Conservation (phyloP, 2,113 vertebrate species). For the Mugil cephalus region DNA sequence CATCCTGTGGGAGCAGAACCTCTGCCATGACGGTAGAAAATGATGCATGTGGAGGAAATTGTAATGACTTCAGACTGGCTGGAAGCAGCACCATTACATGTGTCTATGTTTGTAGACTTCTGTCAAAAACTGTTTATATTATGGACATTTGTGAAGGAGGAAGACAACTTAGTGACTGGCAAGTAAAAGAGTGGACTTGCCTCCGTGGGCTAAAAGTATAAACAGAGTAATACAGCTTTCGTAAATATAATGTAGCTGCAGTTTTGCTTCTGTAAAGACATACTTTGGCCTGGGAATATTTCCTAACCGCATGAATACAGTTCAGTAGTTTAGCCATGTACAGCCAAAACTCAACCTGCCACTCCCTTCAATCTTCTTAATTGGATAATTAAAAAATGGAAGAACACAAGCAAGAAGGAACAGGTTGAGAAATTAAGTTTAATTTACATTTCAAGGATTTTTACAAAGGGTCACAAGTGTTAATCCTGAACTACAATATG, state of each 20-base stretch:
- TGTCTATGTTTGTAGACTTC: conserved; percentile 16
- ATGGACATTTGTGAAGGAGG: background rate
- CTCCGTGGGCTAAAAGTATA: background rate
- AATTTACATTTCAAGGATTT: conserved; percentile 4
- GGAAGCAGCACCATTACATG: background rate
- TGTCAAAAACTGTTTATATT: conserved; percentile 1
- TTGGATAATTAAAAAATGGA: conserved; percentile 4
- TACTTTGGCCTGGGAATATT: conserved; percentile 1
- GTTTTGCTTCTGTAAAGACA: background rate
- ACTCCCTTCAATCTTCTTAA: background rate
- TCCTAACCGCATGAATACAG: conserved; percentile 2
- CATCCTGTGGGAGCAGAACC: too few relatives aligned
- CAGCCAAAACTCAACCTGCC: conserved; percentile 3
- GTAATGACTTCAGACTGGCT: background rate
- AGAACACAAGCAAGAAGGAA: conserved; percentile 34
- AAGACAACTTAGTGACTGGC: too few relatives aligned
- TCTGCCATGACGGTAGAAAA: background rate
- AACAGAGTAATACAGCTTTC: conserved; percentile 6
- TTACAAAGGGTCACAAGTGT: conserved; percentile 8
- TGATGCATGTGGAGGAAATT: background rate
- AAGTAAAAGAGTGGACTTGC: background rate
- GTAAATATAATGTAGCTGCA: conserved; percentile 11
- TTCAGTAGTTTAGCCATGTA: conserved; percentile 10
- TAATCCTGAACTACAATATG: background rate
- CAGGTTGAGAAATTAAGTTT: background rate